Conservation (phyloP, 2,113 vertebrate genomes). For the Hypocryptadius cinnamomeus region DNA sequence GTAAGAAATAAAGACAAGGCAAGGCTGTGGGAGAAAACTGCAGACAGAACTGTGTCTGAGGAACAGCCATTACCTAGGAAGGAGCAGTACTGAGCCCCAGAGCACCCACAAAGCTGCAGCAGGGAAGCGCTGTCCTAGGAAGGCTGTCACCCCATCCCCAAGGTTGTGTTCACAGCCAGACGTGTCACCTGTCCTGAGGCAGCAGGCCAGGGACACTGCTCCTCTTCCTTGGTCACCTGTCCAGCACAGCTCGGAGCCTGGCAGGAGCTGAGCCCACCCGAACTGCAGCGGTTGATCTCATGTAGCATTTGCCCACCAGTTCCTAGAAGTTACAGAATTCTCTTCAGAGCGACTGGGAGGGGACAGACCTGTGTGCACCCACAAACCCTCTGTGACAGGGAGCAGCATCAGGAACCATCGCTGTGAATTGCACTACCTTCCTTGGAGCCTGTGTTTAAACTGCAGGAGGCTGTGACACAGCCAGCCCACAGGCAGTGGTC, state of each 20-base stretch:
- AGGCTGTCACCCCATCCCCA: not conserved
- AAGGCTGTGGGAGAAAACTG: not conserved
- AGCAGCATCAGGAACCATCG: not conserved
- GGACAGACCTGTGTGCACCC: not conserved
- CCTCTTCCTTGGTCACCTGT: not conserved
- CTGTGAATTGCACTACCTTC: not conserved
- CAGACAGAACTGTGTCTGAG: not conserved
- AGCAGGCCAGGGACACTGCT: not conserved
- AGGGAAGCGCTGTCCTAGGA: not conserved
- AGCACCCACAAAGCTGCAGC: not conserved
- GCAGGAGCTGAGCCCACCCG: not conserved
- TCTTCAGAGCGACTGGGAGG: not conserved
- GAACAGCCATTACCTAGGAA: not conserved
- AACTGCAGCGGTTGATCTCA: constrained; percentile 28
- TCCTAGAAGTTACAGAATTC: constrained; percentile 27
- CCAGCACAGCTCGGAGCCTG: not conserved
- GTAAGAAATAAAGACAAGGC: not conserved
- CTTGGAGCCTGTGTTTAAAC: not conserved
- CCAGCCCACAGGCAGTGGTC: not conserved
- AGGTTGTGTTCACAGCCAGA: not conserved
- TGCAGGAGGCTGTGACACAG: not conserved
- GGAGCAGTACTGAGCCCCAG: not conserved
- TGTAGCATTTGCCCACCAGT: constrained; percentile 15
- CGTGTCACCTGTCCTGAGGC: not conserved
- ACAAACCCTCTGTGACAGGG: not conserved